Percentiles rank a stretch among this genome's conserved stretches.
These are phyloP conservation scores for Notocelia uddmanniana DNA, from an alignment of 2,888 invertebrate genomes.

Conservation along the genomic window DNA sequence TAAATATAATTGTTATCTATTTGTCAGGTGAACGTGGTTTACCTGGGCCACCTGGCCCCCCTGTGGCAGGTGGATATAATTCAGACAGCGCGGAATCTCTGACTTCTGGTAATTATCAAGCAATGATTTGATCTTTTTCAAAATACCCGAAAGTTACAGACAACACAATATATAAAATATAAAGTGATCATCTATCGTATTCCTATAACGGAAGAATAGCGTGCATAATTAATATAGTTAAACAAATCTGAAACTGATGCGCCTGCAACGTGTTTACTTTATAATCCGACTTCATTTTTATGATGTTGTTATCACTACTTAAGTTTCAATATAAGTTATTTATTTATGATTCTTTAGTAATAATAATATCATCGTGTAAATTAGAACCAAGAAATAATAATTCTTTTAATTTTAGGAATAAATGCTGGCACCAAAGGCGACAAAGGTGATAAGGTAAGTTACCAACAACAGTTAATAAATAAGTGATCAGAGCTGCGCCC, in stretches of 20 bases:
- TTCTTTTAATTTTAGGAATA: constrained; percentile 57
- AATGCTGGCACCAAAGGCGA: constrained; percentile 62
- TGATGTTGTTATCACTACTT: too few species aligned
- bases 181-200: too few species aligned
- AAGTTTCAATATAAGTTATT: too few species aligned
- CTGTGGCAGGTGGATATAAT: constrained; percentile 58
- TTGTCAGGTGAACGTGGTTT: constrained; percentile 78
- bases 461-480: neutral
- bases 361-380: too few species aligned
- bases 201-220: too few species aligned
- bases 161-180: neutral
- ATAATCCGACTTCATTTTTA: too few species aligned
- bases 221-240: too few species aligned
- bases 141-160: neutral
- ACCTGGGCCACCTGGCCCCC: constrained; percentile 78
- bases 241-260: too few species aligned
- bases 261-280: too few species aligned
- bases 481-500: too few species aligned
- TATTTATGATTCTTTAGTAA: too few species aligned
- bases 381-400: too few species aligned
- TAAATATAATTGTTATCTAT: constrained; percentile 6
- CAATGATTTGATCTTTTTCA: neutral
- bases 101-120: constrained; percentile 58
- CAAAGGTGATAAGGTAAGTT: constrained; percentile 78
- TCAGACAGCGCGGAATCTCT: constrained; percentile 69